These are phyloP conservation scores for Brotula barbata DNA, from an alignment of 2,797 vertebrate genomes.

Conservation along the genomic window DNA sequence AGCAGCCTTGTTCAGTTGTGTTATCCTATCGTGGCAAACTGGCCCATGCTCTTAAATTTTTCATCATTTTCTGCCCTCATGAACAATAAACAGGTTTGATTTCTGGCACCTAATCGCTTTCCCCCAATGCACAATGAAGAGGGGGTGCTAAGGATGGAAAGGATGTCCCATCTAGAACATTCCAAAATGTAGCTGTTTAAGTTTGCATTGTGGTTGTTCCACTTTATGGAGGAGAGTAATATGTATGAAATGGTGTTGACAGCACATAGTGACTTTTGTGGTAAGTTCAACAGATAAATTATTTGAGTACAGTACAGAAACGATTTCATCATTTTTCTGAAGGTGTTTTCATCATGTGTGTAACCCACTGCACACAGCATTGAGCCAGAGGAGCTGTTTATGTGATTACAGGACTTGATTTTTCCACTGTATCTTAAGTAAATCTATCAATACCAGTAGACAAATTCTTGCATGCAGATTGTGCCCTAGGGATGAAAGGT, in stretches of 20 bases:
- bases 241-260: slow-evolving; percentile 23
- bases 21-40: slow-evolving; percentile 3
- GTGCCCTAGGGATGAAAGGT: slow-evolving; percentile 25
- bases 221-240: neutral
- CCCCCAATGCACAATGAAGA: neutral
- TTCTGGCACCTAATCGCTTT: neutral
- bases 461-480: slow-evolving; percentile 38
- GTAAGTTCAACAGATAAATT: slow-evolving; percentile 41
- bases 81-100: slow-evolving; percentile 10
- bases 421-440: neutral
- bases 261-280: slow-evolving; percentile 7
- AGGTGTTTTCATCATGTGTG: slow-evolving; percentile 34
- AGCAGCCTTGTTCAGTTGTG: slow-evolving; percentile 20
- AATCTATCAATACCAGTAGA: neutral
- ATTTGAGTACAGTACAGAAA: slow-evolving; percentile 38
- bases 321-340: slow-evolving; percentile 19
- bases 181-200: slow-evolving; percentile 40
- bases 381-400: neutral
- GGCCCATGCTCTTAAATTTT: neutral
- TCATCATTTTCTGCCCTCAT: slow-evolving; percentile 2
- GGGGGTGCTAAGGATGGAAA: neutral
- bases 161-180: slow-evolving; percentile 49
- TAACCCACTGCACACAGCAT: slow-evolving; percentile 4
- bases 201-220: neutral
- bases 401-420: neutral